Evolutionary conservation across 92 coral and sea anemone species (phyloP).

Genomic region (Epizoanthus ramosus): DNA sequence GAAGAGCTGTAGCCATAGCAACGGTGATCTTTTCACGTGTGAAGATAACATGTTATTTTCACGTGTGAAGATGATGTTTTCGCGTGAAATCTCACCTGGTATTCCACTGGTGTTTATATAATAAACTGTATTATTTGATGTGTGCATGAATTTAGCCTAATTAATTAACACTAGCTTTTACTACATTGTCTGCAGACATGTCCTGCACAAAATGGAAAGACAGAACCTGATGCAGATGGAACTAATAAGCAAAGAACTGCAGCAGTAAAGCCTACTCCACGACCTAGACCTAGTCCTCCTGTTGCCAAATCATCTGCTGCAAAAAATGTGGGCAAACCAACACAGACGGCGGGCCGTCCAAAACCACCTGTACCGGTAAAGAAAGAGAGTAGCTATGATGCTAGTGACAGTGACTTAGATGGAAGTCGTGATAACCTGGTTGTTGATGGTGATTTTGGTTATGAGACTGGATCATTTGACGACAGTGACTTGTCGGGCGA

Average conservation of each 20-base stretch:
- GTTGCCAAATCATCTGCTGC: conserved; percentile 18
- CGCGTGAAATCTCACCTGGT: too few species aligned
- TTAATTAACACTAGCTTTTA: too few species aligned
- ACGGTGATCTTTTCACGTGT: too few species aligned
- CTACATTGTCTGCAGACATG: conserved; percentile 39
- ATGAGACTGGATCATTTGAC: conserved; percentile 83
- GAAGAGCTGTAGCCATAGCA: too few species aligned
- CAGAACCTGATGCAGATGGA: conserved; percentile 27
- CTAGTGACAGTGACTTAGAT: conserved; percentile 83
- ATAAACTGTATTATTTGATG: too few species aligned
- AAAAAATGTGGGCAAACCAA: neutral
- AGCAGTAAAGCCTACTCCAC: conserved; percentile 27
- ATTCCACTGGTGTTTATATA: too few species aligned
- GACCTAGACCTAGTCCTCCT: conserved; percentile 6
- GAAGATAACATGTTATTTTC: too few species aligned
- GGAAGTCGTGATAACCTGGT: conserved; percentile 75
- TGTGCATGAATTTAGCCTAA: too few species aligned
- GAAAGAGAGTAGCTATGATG: conserved; percentile 81
- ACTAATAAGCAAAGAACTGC: conserved; percentile 1
- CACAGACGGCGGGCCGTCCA: conserved; percentile 18
- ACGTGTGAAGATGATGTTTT: too few species aligned
- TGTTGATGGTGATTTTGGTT: conserved; percentile 82
- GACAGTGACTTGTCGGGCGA: conserved; percentile 76
- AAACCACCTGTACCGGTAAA: conserved; percentile 36
- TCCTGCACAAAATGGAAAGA: conserved; percentile 44